A percentile compares a stretch with the other conserved stretches of the same genome.
Conservation (phyloP, 2,888 invertebrate genomes). For the Pachliopta kotzebuea region DNA sequence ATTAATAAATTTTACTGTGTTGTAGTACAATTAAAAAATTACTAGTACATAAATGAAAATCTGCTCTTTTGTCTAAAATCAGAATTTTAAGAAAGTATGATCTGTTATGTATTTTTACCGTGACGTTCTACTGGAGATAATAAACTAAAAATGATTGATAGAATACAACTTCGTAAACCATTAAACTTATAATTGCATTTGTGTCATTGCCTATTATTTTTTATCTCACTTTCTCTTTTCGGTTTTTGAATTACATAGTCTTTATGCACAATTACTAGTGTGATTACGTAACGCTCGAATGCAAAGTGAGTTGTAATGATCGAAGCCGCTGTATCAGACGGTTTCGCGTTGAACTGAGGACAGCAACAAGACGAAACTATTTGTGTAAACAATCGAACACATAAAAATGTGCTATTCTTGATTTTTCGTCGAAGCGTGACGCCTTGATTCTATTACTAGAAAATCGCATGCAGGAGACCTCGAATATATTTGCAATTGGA, state of each 20-base stretch:
- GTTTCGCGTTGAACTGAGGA: constrained; percentile 12
- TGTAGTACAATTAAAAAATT: no score
- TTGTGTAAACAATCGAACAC: constrained; percentile 26
- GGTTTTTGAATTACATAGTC: constrained; percentile 43
- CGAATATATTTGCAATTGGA: constrained; percentile 2
- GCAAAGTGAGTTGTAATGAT: constrained; percentile 14
- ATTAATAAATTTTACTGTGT: no score
- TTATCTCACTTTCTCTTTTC: constrained; percentile 60
- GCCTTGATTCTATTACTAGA: constrained; percentile 17
- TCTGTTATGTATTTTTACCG: constrained; percentile 32
- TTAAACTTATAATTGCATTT: constrained; percentile 55
- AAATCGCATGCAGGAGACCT: not conserved
- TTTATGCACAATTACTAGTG: constrained; percentile 31
- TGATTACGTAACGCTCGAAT: constrained; percentile 21
- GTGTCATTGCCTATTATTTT: constrained; percentile 57
- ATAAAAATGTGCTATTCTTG: constrained; percentile 27
- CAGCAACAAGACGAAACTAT: constrained; percentile 19
- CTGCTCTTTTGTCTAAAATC: not conserved
- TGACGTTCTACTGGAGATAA: constrained; percentile 33
- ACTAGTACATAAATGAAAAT: no score
- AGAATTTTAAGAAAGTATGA: constrained; percentile 7
- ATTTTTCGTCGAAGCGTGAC: constrained; percentile 24
- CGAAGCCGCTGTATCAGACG: constrained; percentile 25
- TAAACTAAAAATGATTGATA: constrained; percentile 49
- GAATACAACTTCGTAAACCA: constrained; percentile 46